Evolutionary conservation across 2,113 vertebrate genomes (phyloP).

Genomic region (Eurystomus gularis): DNA sequence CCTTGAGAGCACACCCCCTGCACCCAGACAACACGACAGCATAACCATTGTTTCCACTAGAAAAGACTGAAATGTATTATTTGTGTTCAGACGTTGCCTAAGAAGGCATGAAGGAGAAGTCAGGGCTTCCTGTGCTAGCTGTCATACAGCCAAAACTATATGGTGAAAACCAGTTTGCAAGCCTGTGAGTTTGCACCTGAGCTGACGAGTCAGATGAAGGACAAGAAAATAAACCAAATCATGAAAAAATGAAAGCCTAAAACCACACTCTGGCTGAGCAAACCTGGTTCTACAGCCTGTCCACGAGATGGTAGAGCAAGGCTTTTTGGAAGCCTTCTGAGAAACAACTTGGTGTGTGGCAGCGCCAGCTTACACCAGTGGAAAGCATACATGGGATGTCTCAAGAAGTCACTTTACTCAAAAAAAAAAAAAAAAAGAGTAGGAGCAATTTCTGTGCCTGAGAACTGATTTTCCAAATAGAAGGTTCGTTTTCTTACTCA

Average conservation of each 20-base stretch:
- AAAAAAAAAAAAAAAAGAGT: not conserved
- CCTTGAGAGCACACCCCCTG: not conserved
- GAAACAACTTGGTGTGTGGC: not conserved
- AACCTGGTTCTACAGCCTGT: not conserved
- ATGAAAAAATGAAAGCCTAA: accelerated
- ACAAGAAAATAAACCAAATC: not conserved
- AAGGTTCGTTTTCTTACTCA: not conserved
- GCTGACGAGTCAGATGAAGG: not conserved
- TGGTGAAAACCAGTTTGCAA: not conserved
- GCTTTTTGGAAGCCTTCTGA: not conserved
- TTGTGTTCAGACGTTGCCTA: not conserved
- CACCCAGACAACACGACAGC: accelerated
- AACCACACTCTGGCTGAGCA: not conserved
- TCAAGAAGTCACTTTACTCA: not conserved
- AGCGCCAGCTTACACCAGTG: not conserved
- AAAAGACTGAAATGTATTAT: not conserved
- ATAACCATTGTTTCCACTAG: not conserved
- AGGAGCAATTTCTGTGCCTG: not conserved
- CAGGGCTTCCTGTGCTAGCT: not conserved
- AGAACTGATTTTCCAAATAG: not conserved
- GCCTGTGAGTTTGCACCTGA: accelerated
- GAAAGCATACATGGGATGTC: not conserved
- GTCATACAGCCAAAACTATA: accelerated
- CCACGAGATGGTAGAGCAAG: not conserved
- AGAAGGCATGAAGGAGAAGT: too few species aligned